Evolutionary conservation across 2,113 vertebrate genomes (phyloP).

Genomic region (Hemiprocne comata): DNA sequence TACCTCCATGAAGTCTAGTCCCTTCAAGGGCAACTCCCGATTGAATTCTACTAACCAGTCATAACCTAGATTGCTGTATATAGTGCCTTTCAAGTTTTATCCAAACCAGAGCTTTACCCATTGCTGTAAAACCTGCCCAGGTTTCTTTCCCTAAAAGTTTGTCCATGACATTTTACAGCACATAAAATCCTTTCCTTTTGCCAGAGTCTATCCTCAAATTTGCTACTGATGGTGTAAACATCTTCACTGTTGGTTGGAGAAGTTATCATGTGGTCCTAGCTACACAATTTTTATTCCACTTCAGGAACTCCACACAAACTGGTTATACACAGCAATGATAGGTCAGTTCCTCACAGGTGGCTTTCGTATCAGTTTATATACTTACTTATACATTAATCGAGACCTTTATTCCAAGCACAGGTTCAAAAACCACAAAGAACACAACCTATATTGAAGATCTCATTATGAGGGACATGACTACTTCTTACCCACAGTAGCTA

Average conservation of each 20-base stretch:
- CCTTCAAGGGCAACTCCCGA: neutral
- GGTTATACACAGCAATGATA: neutral
- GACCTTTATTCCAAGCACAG: neutral
- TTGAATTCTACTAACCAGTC: neutral
- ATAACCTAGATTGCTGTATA: neutral
- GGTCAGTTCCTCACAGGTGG: neutral
- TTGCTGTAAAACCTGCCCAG: neutral
- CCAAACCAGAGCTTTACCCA: neutral
- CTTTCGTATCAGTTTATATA: neutral
- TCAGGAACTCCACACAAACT: neutral
- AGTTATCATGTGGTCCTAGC: neutral
- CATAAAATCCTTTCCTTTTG: neutral
- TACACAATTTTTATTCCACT: neutral
- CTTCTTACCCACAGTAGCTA: neutral
- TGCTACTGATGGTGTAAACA: neutral
- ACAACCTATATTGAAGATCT: neutral
- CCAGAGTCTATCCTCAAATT: neutral
- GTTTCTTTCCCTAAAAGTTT: neutral
- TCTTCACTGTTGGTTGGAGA: neutral
- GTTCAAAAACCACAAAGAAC: neutral
- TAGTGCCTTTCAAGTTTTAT: neutral
- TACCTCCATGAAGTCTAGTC: neutral
- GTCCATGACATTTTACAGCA: neutral
- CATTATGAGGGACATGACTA: neutral
- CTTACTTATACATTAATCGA: neutral